Evolutionary conservation across 2,113 vertebrate species (phyloP).

Genomic region (Fulica atra): DNA sequence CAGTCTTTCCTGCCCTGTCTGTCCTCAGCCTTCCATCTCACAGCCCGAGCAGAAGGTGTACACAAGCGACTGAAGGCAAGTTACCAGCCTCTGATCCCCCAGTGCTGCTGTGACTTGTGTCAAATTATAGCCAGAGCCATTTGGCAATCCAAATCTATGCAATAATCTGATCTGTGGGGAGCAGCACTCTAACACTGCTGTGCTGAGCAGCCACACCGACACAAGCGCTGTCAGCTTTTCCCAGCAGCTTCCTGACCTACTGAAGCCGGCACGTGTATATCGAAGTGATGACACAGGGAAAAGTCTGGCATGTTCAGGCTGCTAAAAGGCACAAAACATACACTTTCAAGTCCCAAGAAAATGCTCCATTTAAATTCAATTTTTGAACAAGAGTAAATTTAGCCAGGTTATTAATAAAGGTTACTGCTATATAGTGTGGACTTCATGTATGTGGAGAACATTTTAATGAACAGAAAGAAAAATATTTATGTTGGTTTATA

Average conservation of each 20-base stretch:
- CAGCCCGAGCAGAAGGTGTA: background rate
- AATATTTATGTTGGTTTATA: background rate
- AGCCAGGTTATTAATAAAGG: background rate
- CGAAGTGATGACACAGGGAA: background rate
- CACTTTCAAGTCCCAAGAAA: background rate
- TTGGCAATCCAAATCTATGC: background rate
- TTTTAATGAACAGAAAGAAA: constrained; percentile 21
- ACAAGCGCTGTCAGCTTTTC: background rate
- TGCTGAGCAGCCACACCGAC: background rate
- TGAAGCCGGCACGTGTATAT: background rate
- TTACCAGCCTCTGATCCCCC: background rate
- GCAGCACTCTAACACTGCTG: background rate
- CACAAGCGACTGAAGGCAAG: background rate
- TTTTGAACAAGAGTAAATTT: constrained; percentile 1
- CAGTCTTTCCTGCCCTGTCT: background rate
- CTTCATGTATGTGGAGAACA: background rate
- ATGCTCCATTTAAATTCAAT: background rate
- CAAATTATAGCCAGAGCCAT: background rate
- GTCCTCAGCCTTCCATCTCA: background rate
- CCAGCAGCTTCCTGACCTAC: constrained; percentile 5
- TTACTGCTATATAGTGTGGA: background rate
- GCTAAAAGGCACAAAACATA: background rate
- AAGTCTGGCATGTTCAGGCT: background rate
- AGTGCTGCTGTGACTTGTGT: background rate
- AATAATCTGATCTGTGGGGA: background rate